These are phyloP conservation scores for Zeugodacus cucurbitae DNA, from an alignment of 1,140 invertebrate genomes.

Conservation along the genomic window DNA sequence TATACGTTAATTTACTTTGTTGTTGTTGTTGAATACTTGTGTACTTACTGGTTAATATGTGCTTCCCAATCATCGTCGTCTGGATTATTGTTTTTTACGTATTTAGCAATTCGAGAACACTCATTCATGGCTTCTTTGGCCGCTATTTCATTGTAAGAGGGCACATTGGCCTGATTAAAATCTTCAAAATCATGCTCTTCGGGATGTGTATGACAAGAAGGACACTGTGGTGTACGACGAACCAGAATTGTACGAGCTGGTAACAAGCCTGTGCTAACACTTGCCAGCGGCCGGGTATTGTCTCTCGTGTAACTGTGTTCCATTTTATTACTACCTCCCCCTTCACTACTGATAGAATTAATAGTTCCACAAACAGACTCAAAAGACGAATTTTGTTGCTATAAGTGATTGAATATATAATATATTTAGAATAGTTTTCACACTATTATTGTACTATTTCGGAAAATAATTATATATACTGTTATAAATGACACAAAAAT, in stretches of 20 bases:
- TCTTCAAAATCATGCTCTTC: constrained; percentile 55
- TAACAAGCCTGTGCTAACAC: constrained; percentile 52
- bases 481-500: background rate
- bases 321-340: constrained; percentile 51
- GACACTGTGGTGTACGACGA: constrained; percentile 59
- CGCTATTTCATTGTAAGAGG: constrained; percentile 74
- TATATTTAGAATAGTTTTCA: background rate
- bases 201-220: constrained; percentile 60
- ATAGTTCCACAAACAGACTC: background rate
- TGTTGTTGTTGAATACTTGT: background rate
- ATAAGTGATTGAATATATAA: background rate
- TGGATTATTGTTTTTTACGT: constrained; percentile 71
- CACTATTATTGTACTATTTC: background rate
- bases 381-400: background rate
- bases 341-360: background rate
- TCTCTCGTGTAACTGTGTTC: constrained; percentile 64
- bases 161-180: constrained; percentile 51
- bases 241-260: constrained; percentile 57
- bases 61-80: constrained; percentile 79
- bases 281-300: constrained; percentile 26
- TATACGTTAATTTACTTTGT: background rate
- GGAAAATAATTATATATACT: background rate
- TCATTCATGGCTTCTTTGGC: constrained; percentile 78
- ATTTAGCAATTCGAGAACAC: constrained; percentile 74
- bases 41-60: constrained; percentile 71